Conservation (phyloP, 2,888 invertebrate species). For the Argynnis bischoffii region DNA sequence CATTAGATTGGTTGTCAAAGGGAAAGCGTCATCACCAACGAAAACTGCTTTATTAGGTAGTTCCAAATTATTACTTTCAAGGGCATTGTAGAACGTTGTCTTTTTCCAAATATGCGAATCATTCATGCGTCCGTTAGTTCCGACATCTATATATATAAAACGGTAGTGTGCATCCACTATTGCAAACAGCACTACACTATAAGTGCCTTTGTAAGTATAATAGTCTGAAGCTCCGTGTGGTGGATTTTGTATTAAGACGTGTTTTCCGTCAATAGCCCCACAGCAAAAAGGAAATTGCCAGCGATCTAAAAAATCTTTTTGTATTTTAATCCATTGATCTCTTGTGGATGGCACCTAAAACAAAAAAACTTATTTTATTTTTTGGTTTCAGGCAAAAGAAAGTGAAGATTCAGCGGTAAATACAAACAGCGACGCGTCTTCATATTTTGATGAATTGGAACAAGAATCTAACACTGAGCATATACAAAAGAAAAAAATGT, state of each 20-base stretch:
- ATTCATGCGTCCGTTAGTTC: constrained; percentile 38
- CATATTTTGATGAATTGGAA: constrained; percentile 46
- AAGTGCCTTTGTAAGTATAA: constrained; percentile 47
- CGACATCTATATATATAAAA: constrained; percentile 41
- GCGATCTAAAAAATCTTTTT: constrained; percentile 45
- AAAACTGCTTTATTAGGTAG: constrained; percentile 41
- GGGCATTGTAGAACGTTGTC: constrained; percentile 37
- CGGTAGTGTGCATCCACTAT: constrained; percentile 42
- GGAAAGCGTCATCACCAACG: constrained; percentile 42
- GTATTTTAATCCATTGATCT: constrained; percentile 47
- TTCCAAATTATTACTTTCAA: constrained; percentile 42
- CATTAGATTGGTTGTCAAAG: constrained; percentile 36
- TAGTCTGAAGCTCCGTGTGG: constrained; percentile 43
- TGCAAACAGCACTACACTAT: constrained; percentile 42
- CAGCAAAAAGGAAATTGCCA: constrained; percentile 49
- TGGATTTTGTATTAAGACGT: constrained; percentile 47
- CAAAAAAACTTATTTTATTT: no score
- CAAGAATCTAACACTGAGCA: constrained; percentile 44
- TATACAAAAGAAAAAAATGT: constrained; percentile 44
- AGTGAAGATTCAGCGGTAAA: constrained; percentile 22
- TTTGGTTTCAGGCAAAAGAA: no score
- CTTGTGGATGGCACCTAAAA: constrained; percentile 44
- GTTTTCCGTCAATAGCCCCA: constrained; percentile 51
- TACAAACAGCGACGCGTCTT: constrained; percentile 35
- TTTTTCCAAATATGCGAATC: no score